A percentile compares a stretch with the other conserved stretches of the same genome.
Evolutionary conservation across 2,113 vertebrate genomes (phyloP).

Genomic region (Prietella phreatophila): DNA sequence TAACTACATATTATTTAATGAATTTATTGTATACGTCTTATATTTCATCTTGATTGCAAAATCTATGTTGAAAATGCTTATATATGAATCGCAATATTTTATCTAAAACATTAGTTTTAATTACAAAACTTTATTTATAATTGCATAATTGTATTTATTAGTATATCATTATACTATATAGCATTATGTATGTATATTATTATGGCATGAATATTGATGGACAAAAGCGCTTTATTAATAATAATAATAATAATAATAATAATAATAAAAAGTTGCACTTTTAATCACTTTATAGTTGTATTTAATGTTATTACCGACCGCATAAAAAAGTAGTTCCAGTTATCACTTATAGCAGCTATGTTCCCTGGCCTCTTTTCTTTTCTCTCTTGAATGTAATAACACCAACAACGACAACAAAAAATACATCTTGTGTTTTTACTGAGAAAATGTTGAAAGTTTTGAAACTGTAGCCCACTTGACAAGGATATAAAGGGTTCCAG

Average conservation of each 20-base stretch:
- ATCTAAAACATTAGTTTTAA: neutral
- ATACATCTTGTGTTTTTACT: neutral
- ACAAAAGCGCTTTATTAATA: neutral
- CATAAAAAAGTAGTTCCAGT: too few relatives aligned
- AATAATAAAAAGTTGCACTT: neutral
- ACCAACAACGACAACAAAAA: too few relatives aligned
- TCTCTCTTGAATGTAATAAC: too few relatives aligned
- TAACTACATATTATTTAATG: neutral
- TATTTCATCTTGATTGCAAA: neutral
- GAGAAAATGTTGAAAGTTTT: neutral
- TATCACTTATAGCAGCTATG: too few relatives aligned
- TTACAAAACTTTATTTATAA: too few relatives aligned
- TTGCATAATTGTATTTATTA: too few relatives aligned
- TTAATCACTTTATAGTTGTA: neutral
- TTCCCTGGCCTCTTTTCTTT: too few relatives aligned
- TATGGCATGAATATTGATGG: neutral
- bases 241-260: neutral
- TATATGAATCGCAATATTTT: neutral
- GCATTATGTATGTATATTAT: too few relatives aligned
- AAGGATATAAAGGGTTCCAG: too few relatives aligned
- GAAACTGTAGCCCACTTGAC: neutral
- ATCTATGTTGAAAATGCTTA: too few relatives aligned
- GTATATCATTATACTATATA: too few relatives aligned
- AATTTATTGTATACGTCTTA: neutral
- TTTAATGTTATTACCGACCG: too few relatives aligned